phyloP scores from a whole-genome alignment of 2,797 vertebrate species.

The Ficedula albicollis region DNA sequence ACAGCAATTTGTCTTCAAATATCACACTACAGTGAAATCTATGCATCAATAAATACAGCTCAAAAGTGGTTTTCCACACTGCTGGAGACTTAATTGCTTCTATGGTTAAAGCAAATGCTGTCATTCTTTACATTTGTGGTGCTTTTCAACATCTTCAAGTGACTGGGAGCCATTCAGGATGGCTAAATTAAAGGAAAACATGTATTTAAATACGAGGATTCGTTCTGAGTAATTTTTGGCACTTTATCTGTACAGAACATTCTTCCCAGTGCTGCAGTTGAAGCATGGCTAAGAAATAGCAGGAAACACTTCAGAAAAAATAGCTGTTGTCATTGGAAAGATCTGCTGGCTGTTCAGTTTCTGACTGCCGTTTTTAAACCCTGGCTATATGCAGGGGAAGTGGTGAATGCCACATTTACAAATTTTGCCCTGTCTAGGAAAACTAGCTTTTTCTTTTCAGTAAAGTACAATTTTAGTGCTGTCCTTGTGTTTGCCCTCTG shows the following conservation, averaged over 20 bases:
- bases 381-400: neutral
- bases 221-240: neutral
- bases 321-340: neutral
- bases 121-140: slow-evolving; percentile 64
- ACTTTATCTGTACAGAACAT: slow-evolving; percentile 36
- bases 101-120: slow-evolving; percentile 65
- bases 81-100: slow-evolving; percentile 77
- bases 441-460: neutral
- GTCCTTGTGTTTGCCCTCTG: neutral
- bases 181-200: slow-evolving; percentile 23
- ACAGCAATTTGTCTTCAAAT: slow-evolving; percentile 79
- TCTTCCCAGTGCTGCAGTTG: neutral
- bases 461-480: neutral
- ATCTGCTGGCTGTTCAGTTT: slow-evolving; percentile 14
- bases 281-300: neutral
- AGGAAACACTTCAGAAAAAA: neutral
- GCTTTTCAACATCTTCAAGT: slow-evolving; percentile 59
- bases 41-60: slow-evolving; percentile 78
- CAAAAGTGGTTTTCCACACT: slow-evolving; percentile 77
- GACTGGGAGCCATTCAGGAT: slow-evolving; percentile 3
- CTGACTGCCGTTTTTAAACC: neutral
- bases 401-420: neutral
- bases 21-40: slow-evolving; percentile 76
- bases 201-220: neutral
- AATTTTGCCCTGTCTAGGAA: neutral